phyloP scores from a whole-genome alignment of 2,888 invertebrate species.

The Pomacea canaliculata region DNA sequence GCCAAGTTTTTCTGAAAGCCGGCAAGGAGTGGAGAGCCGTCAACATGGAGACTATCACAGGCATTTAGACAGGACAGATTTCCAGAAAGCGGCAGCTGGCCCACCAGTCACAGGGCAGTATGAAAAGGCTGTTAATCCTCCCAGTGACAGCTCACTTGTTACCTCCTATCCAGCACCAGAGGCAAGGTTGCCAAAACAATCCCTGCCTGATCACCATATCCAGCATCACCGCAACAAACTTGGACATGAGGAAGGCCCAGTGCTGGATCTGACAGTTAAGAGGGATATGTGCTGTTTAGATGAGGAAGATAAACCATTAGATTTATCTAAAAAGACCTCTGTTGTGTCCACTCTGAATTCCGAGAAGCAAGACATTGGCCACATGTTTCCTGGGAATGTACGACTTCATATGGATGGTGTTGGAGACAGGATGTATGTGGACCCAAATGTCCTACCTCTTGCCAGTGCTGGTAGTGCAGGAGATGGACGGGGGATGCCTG shows the following conservation, averaged over 20 bases:
- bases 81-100: neutral
- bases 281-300: conserved; percentile 3
- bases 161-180: conserved; percentile 2
- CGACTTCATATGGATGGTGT: neutral
- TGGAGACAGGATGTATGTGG: neutral
- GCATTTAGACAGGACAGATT: neutral
- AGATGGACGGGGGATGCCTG: neutral
- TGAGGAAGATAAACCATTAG: conserved; percentile 32
- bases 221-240: neutral
- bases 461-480: neutral
- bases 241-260: conserved; percentile 10
- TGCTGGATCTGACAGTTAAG: conserved; percentile 21
- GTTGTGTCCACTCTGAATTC: conserved; percentile 7
- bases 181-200: neutral
- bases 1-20: conserved; percentile 8
- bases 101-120: neutral
- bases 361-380: conserved; percentile 12
- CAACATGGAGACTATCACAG: conserved; percentile 3
- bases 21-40: neutral
- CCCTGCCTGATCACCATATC: neutral
- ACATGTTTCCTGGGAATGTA: neutral
- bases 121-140: neutral
- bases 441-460: neutral
- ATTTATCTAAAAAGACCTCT: conserved; percentile 43
- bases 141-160: neutral